phyloP scores from a whole-genome alignment of 2,113 vertebrate genomes.

The Talpa occidentalis region DNA sequence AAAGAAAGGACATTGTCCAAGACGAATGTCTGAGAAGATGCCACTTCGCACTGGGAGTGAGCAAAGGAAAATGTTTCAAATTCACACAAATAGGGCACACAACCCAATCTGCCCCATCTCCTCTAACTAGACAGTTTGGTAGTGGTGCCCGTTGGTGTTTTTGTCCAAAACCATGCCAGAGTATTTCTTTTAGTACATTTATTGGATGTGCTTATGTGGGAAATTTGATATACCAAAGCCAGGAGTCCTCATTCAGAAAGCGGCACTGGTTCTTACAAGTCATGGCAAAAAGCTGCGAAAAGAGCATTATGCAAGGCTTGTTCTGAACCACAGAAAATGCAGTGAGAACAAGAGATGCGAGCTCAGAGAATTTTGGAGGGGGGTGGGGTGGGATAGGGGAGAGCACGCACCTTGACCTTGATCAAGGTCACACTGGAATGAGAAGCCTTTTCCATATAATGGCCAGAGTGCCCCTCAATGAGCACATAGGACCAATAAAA shows the following conservation, averaged over 20 bases:
- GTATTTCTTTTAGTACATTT: background rate
- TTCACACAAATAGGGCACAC: background rate
- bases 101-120: background rate
- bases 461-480: background rate
- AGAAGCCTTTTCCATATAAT: background rate
- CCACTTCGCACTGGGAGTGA: background rate
- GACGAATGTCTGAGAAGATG: background rate
- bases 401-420: no score
- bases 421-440: background rate
- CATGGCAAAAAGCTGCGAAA: background rate
- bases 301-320: background rate
- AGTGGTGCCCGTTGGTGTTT: background rate
- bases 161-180: background rate
- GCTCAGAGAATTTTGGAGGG: background rate
- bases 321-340: no score
- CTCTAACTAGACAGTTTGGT: background rate
- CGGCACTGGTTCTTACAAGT: background rate
- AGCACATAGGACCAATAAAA: slow-evolving; percentile 26
- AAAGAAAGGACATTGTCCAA: background rate
- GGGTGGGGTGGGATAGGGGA: no score
- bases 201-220: background rate
- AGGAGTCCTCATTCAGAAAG: background rate
- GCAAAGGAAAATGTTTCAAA: background rate
- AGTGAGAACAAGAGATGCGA: background rate
- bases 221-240: background rate